A percentile compares a stretch with the other conserved stretches of the same genome.
Conservation (phyloP, 2,113 vertebrate genomes). For the Otis tarda region DNA sequence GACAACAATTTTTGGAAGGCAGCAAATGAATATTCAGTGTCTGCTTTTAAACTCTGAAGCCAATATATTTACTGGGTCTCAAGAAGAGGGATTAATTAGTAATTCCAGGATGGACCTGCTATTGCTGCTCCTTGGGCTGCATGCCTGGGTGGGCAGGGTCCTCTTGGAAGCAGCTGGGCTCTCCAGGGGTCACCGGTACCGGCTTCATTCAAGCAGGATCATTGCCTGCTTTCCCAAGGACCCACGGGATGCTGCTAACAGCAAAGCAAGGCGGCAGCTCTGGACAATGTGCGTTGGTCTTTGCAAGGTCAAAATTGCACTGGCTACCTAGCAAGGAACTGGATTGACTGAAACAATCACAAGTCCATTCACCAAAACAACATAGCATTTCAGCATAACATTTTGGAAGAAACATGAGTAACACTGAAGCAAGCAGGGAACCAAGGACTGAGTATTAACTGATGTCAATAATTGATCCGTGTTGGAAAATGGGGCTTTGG, state of each 20-base stretch:
- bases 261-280: not conserved
- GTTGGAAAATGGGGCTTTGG: not conserved
- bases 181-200: rapidly evolving
- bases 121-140: not conserved
- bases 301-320: not conserved
- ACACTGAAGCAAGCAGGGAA: not conserved
- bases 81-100: not conserved
- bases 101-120: not conserved
- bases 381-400: not conserved
- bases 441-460: not conserved
- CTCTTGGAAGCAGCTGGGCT: not conserved
- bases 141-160: not conserved
- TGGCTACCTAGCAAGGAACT: not conserved
- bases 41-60: not conserved
- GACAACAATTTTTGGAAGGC: not conserved
- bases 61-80: not conserved
- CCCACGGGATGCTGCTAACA: not conserved
- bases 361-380: not conserved
- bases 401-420: not conserved
- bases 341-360: not conserved
- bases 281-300: not conserved
- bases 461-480: rapidly evolving
- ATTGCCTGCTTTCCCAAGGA: not conserved
- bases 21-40: not conserved
- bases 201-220: not conserved